These are phyloP conservation scores for Tetraodon nigroviridis DNA, from an alignment of 2,113 vertebrate species.

Conservation along the genomic window DNA sequence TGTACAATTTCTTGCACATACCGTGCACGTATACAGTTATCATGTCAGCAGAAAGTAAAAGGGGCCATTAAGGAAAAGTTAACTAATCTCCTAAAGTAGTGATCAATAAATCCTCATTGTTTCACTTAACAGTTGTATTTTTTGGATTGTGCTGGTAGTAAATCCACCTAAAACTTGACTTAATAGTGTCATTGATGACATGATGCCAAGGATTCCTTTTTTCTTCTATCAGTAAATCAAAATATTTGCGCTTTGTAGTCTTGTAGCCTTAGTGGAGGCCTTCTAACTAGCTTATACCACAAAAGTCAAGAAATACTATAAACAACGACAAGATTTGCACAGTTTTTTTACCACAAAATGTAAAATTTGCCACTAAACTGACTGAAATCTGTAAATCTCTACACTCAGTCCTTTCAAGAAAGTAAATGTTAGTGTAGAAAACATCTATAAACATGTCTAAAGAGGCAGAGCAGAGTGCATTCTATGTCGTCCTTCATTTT, in stretches of 20 bases:
- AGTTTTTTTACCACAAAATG: slow-evolving; percentile 1
- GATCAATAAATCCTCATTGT: not conserved
- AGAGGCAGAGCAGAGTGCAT: not conserved
- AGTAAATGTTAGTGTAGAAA: slow-evolving; percentile 34
- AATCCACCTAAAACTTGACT: slow-evolving; percentile 11
- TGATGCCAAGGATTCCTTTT: slow-evolving; percentile 10
- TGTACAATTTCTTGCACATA: no score
- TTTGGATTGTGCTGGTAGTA: slow-evolving; percentile 10
- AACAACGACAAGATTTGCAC: slow-evolving; percentile 4
- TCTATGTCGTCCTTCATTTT: not conserved
- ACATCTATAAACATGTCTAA: slow-evolving; percentile 21
- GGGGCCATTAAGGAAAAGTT: not conserved
- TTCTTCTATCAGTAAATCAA: slow-evolving; percentile 5
- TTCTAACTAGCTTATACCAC: slow-evolving; percentile 30
- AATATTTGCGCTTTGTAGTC: slow-evolving; percentile 6
- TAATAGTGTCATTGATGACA: slow-evolving; percentile 34
- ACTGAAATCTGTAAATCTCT: slow-evolving; percentile 33
- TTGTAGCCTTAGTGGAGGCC: slow-evolving; percentile 3
- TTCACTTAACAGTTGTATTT: not conserved
- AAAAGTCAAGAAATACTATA: slow-evolving; percentile 14
- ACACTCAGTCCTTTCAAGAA: slow-evolving; percentile 10
- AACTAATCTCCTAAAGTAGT: not conserved
- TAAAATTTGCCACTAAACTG: not conserved
- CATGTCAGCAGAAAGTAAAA: not conserved
- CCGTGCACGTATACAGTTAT: not conserved